Conservation (phyloP, 2,113 vertebrate genomes). For the Larimichthys polyactis region DNA sequence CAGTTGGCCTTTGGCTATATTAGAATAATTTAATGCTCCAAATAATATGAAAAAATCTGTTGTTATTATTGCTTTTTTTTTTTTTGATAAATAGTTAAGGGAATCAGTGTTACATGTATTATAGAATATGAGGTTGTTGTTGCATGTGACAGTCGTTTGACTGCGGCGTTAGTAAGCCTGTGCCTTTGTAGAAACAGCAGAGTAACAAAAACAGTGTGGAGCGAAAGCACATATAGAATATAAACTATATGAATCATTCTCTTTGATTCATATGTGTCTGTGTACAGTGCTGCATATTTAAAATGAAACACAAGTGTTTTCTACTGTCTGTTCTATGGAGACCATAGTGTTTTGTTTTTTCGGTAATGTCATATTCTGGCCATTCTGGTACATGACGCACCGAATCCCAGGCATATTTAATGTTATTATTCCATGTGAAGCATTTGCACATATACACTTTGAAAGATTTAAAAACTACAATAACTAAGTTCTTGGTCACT, state of each 20-base stretch:
- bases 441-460: background rate
- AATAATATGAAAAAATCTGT: constrained; percentile 70
- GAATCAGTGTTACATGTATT: constrained; percentile 61
- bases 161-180: constrained; percentile 11
- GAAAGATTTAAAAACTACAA: constrained; percentile 7
- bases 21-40: constrained; percentile 81
- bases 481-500: background rate
- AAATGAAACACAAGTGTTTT: background rate
- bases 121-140: constrained; percentile 59
- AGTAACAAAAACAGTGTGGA: constrained; percentile 21
- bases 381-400: background rate
- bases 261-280: constrained; percentile 14
- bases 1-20: constrained; percentile 80
- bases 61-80: constrained; percentile 81
- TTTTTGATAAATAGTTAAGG: constrained; percentile 76
- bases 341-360: background rate
- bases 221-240: constrained; percentile 2
- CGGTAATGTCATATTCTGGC: background rate
- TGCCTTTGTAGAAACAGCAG: constrained; percentile 9
- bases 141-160: constrained; percentile 53
- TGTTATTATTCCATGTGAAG: constrained; percentile 18
- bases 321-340: constrained; percentile 7
- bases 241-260: constrained; percentile 15
- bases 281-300: constrained; percentile 21
- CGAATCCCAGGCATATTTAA: background rate